Percentiles rank a stretch among this genome's conserved stretches.
Conservation (phyloP, 1,140 invertebrate species). For the Stegodyphus mimosarum region DNA sequence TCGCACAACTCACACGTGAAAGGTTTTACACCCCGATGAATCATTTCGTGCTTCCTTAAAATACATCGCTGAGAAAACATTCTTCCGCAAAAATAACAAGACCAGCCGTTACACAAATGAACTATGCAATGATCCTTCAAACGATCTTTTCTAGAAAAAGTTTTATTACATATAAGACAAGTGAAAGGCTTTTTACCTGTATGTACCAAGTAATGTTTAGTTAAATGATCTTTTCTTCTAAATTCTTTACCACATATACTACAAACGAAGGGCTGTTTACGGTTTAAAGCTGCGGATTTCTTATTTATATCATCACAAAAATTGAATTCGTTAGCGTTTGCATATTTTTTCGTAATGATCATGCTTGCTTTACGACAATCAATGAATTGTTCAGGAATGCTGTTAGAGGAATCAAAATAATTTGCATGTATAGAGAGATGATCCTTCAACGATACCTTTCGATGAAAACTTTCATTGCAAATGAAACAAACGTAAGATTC, state of each 20-base stretch:
- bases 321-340: no score
- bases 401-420: no score
- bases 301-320: no score
- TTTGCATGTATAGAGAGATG: no score
- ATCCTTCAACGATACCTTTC: no score
- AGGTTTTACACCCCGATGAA: slow-evolving; percentile 67
- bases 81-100: slow-evolving; percentile 41
- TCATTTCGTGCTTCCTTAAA: slow-evolving; percentile 36
- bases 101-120: slow-evolving; percentile 26
- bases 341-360: no score
- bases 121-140: slow-evolving; percentile 31
- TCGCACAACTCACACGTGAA: slow-evolving; percentile 92
- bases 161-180: slow-evolving; percentile 78
- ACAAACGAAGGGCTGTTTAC: slow-evolving; percentile 12
- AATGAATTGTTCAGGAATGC: no score
- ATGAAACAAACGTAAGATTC: no score
- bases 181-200: slow-evolving; percentile 66
- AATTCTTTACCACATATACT: slow-evolving; percentile 72
- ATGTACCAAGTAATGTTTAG: slow-evolving; percentile 12
- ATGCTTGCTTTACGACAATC: no score
- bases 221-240: slow-evolving; percentile 87
- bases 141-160: slow-evolving; percentile 75
- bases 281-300: neutral
- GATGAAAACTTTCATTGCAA: no score
- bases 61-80: slow-evolving; percentile 37